Evolutionary conservation across 2,888 invertebrate genomes (phyloP), one percentile per base, ranked within the genome.

Genomic region (Eugnorisma glareosa): DNA sequence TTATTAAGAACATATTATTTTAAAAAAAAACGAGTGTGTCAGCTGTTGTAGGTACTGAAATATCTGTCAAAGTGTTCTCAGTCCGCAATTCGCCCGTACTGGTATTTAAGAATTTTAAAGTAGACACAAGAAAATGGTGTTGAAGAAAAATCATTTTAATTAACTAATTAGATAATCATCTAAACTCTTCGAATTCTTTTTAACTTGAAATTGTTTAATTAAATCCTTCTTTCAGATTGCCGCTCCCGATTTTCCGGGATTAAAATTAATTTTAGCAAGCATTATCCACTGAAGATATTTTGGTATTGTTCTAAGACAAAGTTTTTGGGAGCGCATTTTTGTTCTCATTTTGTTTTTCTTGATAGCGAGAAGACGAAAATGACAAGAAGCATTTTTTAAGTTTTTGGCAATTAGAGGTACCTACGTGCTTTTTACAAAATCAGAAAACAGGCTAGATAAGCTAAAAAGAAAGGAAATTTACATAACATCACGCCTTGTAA

Each of bases 111-210:
- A n/a, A n/a, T 10, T 35, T 61, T 21, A 61, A 35, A 61, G 11
- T 35, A 35, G 10, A 61, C 21, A 21, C 31, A 21, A 35, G 21
- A 35, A 40, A 67, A 67, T 35, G 54, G 37, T 15, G 54, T 54
- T 40, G 11, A 40, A 69, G 51, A 76, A 73, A 70, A 73, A 59
- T 57, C 28, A 63, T 48, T 61, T 64, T 51, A 59, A 72, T 82
- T 75, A 81, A 69, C 40, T 81, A 75, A 78, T 75, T 64, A 85
- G 69, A 81, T 85, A 72, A 75, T 72, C 68, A 67, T 72, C 63
- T 61, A 31, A 75, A 84, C 28, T 75, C 57, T 70, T 73, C 28
- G 76, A 76, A 83, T 85, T 81, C 85, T 85, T 83, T 83, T 85
- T 57, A 74, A 67, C 69, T 81, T 70, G 11, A 76, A 73, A 73